These are phyloP conservation scores for western clawed frog (Xenopus tropicalis) DNA, from an alignment of 2,113 vertebrate species.

Conservation along the genomic window DNA sequence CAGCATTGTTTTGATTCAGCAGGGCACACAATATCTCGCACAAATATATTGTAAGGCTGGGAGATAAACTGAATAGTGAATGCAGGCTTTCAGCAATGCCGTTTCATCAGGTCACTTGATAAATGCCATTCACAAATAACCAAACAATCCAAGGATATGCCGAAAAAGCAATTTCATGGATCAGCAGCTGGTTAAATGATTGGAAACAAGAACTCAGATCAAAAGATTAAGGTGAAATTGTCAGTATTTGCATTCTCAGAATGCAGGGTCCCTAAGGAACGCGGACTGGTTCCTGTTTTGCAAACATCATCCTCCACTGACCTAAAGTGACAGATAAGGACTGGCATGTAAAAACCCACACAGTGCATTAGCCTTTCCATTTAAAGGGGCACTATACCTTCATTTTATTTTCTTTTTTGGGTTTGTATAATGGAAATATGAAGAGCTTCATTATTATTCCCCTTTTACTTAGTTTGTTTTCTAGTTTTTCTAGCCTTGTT, in stretches of 20 bases:
- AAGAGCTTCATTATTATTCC: no score
- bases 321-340: constrained; percentile 6
- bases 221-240: constrained; percentile 25
- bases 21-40: no score
- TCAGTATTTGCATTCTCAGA: constrained; percentile 8
- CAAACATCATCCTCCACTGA: neutral
- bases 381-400: no score
- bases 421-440: no score
- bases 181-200: constrained; percentile 21
- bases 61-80: neutral
- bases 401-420: no score
- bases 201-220: constrained; percentile 18
- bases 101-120: neutral
- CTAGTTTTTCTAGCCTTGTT: no score
- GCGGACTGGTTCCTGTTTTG: neutral
- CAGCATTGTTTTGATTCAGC: no score
- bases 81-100: neutral
- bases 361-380: no score
- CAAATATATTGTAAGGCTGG: no score
- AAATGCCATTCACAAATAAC: neutral
- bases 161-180: constrained; percentile 34
- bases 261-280: neutral
- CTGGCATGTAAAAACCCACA: neutral
- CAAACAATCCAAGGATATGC: neutral
- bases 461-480: no score